Conservation (phyloP, 1,140 invertebrate genomes). For the Saccostrea echinata region DNA sequence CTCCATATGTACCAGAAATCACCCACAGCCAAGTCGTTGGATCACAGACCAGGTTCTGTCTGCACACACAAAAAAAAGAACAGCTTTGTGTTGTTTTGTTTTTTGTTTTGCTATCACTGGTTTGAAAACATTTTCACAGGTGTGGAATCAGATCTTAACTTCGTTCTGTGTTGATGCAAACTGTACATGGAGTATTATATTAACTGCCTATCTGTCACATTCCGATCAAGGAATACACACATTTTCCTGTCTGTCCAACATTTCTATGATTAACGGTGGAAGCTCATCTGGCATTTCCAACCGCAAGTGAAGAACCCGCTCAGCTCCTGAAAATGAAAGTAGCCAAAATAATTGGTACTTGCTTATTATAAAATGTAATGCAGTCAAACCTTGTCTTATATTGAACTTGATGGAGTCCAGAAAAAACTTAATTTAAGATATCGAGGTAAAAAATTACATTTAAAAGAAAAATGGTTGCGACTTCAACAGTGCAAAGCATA, state of each 20-base stretch:
- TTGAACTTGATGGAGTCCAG: no score
- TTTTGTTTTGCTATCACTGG: not conserved
- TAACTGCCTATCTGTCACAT: not conserved
- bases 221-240: slow-evolving; percentile 74
- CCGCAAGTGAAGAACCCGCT: slow-evolving; percentile 75
- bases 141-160: slow-evolving; percentile 25
- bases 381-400: no score
- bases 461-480: no score
- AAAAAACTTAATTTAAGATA: no score
- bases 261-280: slow-evolving; percentile 77
- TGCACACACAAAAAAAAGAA: not conserved
- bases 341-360: not conserved
- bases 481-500: no score
- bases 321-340: slow-evolving; percentile 71
- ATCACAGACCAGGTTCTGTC: not conserved
- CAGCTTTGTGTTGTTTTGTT: not conserved
- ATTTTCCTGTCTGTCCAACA: slow-evolving; percentile 77
- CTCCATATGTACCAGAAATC: not conserved
- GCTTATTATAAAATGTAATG: no score
- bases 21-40: not conserved
- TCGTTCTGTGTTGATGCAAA: not conserved
- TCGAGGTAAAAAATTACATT: no score
- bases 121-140: slow-evolving; percentile 25
- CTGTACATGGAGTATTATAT: not conserved
- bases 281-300: slow-evolving; percentile 74